Base-by-base conservation (phyloP, 2,113 vertebrate genomes). In the Chionomys nivalis region DNA sequence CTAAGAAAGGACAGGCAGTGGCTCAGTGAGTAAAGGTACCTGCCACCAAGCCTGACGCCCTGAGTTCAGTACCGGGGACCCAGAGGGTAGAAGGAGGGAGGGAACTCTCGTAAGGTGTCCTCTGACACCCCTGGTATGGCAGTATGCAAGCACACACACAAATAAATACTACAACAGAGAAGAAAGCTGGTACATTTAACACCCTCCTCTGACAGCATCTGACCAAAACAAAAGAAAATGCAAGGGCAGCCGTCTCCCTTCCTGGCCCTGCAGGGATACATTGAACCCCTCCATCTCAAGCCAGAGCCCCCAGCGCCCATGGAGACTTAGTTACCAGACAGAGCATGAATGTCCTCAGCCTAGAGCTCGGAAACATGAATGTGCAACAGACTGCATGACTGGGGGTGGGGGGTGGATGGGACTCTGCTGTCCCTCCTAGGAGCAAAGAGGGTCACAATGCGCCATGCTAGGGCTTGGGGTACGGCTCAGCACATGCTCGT, bases 401-500 rank as follows among this genome's bases (percentile, higher is more conserved):
- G 5, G 44, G 11, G 5, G 5, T 0, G 17, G 21, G 23, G 55
- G 2, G 58, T 39, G 26, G 33, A 10, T 0, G 26, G 28, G 42
- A 23, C 52, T 49, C 61, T 73, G 28, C 8, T 76, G 66, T 70
- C 28, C 49, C 24, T 47, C 21, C 47, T 49, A 13, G 63, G 61
- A 58, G 19, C 24, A 3, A 28, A 42, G 23, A n/a, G 12, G 65
- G 86, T 89, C 91, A 75, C 49, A 31, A 77, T 7, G 72, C 28
- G 72, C 28, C 44, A n/a, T 42, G 87, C 17, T 0, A 19, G 44
- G 31, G 55, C 58, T 90, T 2, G 0, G 52, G 31, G 11, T 65
- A 73, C 9, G 44, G 24, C 36, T 33, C 49, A 12, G 36, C 7
- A 14, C 70, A 61, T 1, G 52, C 10, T 72, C 23, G 10, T 58